Evolutionary conservation across 1,140 invertebrate genomes (phyloP), one percentile per base, ranked within the genome.

Genomic region (Scaptomyza pallida): DNA sequence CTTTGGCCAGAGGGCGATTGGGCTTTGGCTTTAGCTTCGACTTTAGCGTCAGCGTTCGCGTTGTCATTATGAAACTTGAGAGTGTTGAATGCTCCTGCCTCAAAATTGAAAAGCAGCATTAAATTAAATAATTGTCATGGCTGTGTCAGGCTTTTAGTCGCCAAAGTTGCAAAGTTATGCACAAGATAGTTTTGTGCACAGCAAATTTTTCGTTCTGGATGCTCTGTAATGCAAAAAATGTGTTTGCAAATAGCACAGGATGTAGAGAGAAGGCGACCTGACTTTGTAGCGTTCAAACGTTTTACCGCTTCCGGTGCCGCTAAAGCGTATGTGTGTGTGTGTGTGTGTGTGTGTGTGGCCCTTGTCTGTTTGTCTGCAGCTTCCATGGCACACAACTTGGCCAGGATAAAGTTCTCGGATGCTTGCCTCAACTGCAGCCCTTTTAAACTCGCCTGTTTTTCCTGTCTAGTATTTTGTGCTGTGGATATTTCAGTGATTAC

Each of bases 51-150:
- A 5, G n/a, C 23, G 1, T 59, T 6, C 16, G 63, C 54, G 54
- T 61, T 61, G 47, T 37, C 59, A 62, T 67, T 75, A 65, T 77
- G 54, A 59, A 76, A 72, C 57, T 76, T 55, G 47, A 72, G 47
- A 72, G 48, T 59, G 23, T 44, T 21, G 54, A 48, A 63, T 15
- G 41, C 41, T 33, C 16, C 43, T 50, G 16, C 37, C 19, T 10
- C 37, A 30, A 21, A 67, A 50, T 74, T 78, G 75, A 63, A 55
- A 72, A 55, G 72, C 71, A 70, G 65, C 68, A 71, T 88, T 76
- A 88, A 88, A 86, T 88, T 77, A 88, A 88, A 82, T 88, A 82
- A 88, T 88, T 88, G 75, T 88, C 72, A 59, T 65, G 52, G 60
- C 47, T 82, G 80, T 77, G 80, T 77, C 61, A 62, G 70, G 35